Base-by-base conservation (phyloP, 2,888 invertebrate species). In the Zygaena filipendulae region DNA sequence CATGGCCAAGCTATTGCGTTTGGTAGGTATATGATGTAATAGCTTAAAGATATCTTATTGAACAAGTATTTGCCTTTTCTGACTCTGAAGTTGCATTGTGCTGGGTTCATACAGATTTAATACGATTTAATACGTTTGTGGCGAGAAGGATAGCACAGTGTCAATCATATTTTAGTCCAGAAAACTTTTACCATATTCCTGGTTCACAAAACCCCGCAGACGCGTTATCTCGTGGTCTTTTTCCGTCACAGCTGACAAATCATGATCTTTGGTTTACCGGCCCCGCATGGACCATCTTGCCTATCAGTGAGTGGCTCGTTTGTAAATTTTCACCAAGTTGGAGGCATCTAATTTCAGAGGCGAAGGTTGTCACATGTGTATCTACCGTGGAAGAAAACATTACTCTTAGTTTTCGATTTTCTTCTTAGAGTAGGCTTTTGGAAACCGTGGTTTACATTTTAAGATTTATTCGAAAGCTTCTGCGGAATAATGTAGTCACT, bases 81-180 rank as follows among this genome's bases (percentile, higher is more conserved):
- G 33, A 33, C 14, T 36, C 36, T 2, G 30, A 30, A 21, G 36
- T 36, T 11, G 36, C 36, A 7, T 19, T 36, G 11, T 33, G 32
- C 13, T 33, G 36, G 36, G 23, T 28, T 6, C 13, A 16, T 18
- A 22, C 33, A 3, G 33, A 33, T 4, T 33, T 33, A 16, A 33
- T 33, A 12, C 25, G 33, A 16, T 36, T 36, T 14, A 21, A 29
- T 18, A 36, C 30, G 4, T 36, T 25, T 29, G 31, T 36, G 2
- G 36, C 36, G 3, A 36, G 33, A 12, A 22, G 33, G 11, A 33
- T 36, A n/a, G 25, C 33, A 3, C 30, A 33, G 21, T 22, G 24
- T 19, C 36, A 36, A 13, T 19, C 23, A n/a, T 10, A 22, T 25
- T 22, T 35, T 11, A 3, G 26, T 7, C 21, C 21, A 8, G 24